Conservation (phyloP, 2,113 vertebrate species). For the Lophochroa leadbeateri region DNA sequence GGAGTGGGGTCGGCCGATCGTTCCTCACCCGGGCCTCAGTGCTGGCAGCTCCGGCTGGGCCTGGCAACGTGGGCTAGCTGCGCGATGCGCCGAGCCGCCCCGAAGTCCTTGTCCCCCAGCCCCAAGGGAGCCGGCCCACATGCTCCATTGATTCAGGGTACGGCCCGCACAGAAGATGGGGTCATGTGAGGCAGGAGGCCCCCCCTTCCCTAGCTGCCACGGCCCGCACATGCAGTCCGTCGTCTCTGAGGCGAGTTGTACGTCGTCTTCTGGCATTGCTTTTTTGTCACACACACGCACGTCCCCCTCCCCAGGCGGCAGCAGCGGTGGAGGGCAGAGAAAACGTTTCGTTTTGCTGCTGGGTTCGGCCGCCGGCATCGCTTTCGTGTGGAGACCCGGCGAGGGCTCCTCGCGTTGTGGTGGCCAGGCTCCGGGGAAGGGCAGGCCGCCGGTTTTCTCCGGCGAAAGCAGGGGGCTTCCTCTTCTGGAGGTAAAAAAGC, state of each 20-base stretch:
- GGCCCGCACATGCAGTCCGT: background rate
- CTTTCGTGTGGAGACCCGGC: background rate
- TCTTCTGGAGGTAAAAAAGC: no score
- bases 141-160: background rate
- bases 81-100: no score
- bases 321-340: background rate
- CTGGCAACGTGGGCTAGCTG: background rate
- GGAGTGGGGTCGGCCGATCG: background rate
- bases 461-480: background rate
- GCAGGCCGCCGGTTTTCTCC: background rate
- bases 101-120: rapidly evolving
- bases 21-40: background rate
- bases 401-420: background rate
- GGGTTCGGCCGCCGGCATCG: background rate
- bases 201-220: background rate
- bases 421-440: background rate
- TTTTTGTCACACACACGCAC: background rate
- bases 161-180: background rate
- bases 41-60: background rate
- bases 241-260: background rate
- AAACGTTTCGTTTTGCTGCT: background rate
- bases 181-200: background rate
- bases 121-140: background rate
- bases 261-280: background rate
- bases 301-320: background rate